phyloP scores from a whole-genome alignment of 53 echinoderm and acorn worm genomes.

The Paracentrotus lividus region DNA sequence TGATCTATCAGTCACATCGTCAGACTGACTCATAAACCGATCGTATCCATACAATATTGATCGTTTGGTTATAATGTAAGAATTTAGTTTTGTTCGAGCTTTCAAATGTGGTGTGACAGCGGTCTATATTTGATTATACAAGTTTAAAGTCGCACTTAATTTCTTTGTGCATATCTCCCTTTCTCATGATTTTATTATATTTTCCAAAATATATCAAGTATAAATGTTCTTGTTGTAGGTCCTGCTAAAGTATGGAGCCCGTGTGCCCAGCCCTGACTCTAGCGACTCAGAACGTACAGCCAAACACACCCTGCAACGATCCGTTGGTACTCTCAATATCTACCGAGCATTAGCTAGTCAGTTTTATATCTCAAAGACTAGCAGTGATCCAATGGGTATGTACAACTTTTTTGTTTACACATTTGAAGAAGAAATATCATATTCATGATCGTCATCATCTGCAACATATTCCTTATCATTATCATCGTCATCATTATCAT shows the following conservation, averaged over 20 bases:
- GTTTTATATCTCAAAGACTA: constrained; percentile 91
- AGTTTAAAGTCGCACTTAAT: too few species aligned
- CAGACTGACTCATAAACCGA: too few species aligned
- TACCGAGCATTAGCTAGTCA: constrained; percentile 90
- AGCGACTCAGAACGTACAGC: constrained; percentile 86
- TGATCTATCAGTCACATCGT: too few species aligned
- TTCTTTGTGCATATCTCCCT: too few species aligned
- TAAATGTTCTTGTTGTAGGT: constrained; percentile 52
- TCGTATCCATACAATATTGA: too few species aligned
- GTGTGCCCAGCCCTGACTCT: constrained; percentile 86
- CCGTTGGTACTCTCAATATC: constrained; percentile 94
- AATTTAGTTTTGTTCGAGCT: too few species aligned
- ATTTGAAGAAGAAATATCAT: too few species aligned
- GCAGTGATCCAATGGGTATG: constrained; percentile 89
- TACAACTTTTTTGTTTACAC: neutral
- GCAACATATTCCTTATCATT: neutral
- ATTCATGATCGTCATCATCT: neutral
- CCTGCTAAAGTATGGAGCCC: constrained; percentile 86
- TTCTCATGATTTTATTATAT: too few species aligned
- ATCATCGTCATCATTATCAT: neutral
- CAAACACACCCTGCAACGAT: constrained; percentile 93
- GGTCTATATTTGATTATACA: too few species aligned
- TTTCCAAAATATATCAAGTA: too few species aligned
- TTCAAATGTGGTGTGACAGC: too few species aligned
- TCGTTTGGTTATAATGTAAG: too few species aligned